These are phyloP conservation scores for Sycophila texana DNA, from an alignment of 2,888 invertebrate species.

Conservation along the genomic window DNA sequence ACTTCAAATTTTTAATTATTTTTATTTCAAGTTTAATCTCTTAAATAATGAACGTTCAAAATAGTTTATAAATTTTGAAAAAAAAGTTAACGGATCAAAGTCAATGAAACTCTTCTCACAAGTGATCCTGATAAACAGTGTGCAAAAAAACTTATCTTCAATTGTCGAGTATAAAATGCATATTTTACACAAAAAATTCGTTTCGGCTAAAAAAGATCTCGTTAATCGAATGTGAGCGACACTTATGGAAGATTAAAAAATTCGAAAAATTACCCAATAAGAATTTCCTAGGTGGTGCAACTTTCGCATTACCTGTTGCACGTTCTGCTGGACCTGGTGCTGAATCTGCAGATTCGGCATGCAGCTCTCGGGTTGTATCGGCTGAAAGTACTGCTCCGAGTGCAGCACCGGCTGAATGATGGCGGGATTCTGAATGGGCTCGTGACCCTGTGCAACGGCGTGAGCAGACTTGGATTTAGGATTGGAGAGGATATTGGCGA, in stretches of 20 bases:
- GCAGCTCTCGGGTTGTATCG: conserved; percentile 66
- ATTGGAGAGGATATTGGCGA: conserved; percentile 73
- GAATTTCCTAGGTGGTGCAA: conserved; percentile 55
- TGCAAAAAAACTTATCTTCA: too few species aligned
- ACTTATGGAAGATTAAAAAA: conserved; percentile 24
- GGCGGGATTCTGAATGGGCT: conserved; percentile 57
- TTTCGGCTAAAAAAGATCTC: conserved; percentile 30
- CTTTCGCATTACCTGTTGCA: conserved; percentile 59
- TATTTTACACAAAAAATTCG: too few species aligned
- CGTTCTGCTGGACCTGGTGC: conserved; percentile 61
- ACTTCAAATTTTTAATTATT: too few species aligned
- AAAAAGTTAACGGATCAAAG: too few species aligned
- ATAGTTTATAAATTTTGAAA: too few species aligned
- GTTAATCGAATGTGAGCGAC: not conserved
- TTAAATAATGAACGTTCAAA: too few species aligned
- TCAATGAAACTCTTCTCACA: too few species aligned
- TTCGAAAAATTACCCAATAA: conserved; percentile 52
- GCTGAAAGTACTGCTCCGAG: conserved; percentile 72
- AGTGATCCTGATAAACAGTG: too few species aligned
- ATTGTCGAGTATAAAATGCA: too few species aligned
- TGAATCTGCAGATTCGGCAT: conserved; percentile 56
- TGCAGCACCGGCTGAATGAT: conserved; percentile 62
- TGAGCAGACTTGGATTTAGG: conserved; percentile 71
- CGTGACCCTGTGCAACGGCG: conserved; percentile 66
- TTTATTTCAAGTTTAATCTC: too few species aligned